Conservation (phyloP, 2,797 vertebrate genomes). For the Eleutherodactylus coqui region DNA sequence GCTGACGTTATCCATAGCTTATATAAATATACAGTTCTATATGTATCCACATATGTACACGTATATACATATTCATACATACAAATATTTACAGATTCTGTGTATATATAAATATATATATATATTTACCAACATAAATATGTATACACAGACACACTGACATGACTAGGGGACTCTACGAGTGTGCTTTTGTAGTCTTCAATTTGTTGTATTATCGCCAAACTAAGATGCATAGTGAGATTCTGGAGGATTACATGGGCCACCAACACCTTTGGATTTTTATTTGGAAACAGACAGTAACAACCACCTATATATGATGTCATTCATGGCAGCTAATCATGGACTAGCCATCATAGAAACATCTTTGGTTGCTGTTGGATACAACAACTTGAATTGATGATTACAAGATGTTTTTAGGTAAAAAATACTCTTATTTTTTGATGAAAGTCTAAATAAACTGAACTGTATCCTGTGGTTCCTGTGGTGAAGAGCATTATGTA, state of each 20-base stretch:
- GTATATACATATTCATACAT: slow-evolving; percentile 58
- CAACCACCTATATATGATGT: not conserved
- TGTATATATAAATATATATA: slow-evolving; percentile 53
- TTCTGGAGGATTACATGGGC: not conserved
- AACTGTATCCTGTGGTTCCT: not conserved
- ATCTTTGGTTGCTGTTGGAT: not conserved
- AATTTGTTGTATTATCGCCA: not conserved
- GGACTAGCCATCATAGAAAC: not conserved
- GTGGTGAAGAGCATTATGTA: not conserved
- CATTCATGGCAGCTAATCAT: not conserved
- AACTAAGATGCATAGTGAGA: slow-evolving; percentile 37
- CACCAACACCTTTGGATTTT: not conserved
- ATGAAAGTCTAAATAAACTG: not conserved
- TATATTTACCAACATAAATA: slow-evolving; percentile 55
- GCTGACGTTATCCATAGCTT: slow-evolving; percentile 48
- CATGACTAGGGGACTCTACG: slow-evolving; percentile 24
- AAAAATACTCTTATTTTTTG: not conserved
- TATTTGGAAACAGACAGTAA: not conserved
- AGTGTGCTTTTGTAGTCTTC: slow-evolving; percentile 24
- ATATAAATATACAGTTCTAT: slow-evolving; percentile 55
- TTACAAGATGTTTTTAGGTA: no score
- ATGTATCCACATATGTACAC: slow-evolving; percentile 54
- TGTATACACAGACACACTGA: slow-evolving; percentile 28
- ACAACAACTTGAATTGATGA: not conserved
- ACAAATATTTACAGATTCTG: slow-evolving; percentile 57